phyloP scores from a whole-genome alignment of 2,888 invertebrate genomes.

The Eupithecia subfuscata region DNA sequence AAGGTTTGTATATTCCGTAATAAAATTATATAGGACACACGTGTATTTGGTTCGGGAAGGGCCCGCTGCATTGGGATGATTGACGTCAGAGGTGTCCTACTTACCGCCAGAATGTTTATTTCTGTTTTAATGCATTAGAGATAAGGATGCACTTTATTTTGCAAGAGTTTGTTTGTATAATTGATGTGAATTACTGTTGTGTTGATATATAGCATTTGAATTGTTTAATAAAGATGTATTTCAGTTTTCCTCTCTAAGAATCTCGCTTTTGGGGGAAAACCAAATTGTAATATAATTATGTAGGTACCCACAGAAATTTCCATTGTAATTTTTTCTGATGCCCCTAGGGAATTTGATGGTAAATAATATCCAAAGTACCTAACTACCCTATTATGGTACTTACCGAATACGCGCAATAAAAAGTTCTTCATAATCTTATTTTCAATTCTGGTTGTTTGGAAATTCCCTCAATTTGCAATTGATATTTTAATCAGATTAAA shows the following conservation, averaged over 20 bases:
- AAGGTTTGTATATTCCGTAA: constrained; percentile 39
- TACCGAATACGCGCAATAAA: neutral
- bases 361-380: too few species aligned
- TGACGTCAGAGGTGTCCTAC: constrained; percentile 74
- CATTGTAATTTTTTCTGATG: too few species aligned
- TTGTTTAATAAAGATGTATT: neutral
- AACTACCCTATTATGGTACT: too few species aligned
- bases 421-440: neutral
- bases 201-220: neutral
- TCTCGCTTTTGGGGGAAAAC: neutral
- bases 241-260: neutral
- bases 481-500: neutral
- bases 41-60: constrained; percentile 64
- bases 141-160: constrained; percentile 21
- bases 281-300: neutral
- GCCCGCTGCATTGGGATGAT: constrained; percentile 63
- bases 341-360: too few species aligned
- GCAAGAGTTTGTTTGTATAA: neutral
- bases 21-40: constrained; percentile 63
- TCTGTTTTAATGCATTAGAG: constrained; percentile 29
- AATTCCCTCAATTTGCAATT: neutral
- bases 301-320: too few species aligned
- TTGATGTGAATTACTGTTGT: neutral
- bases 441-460: neutral
- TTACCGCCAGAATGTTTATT: constrained; percentile 51